Evolutionary conservation across 2,888 invertebrate genomes (phyloP), one percentile per base, ranked within the genome.

Genomic region (Gnatocerus cornutus): DNA sequence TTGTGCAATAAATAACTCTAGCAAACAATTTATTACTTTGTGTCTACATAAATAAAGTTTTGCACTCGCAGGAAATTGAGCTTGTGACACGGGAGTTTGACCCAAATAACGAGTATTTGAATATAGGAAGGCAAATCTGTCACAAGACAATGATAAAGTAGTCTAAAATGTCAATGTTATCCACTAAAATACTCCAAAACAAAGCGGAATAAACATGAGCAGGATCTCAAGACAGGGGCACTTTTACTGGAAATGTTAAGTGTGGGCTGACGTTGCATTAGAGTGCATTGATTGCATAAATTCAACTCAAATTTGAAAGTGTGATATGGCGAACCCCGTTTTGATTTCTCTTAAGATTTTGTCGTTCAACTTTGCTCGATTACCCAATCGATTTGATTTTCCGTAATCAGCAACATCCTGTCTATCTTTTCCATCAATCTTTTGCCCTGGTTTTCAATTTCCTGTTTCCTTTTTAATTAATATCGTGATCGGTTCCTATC

Each of bases 241-340:
- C n/a, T 33, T 33, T 2, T 29, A 4, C 6, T 33, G 7, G 7
- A 33, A 33, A 33, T 33, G n/a, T 33, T 33, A 21, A 33, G 33
- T n/a, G 33, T 33, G 33, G 37, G 37, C n/a, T n/a, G 37, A 37
- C 7, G 8, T 8, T n/a, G n/a, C 37, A n/a, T 37, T 37, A 37
- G 37, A 37, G 7, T n/a, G n/a, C 37, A n/a, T 7, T n/a, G 39
- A 13, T 30, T 33, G 61, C 61, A 39, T 52, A 21, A 21, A 21
- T 12, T 30, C 14, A 3, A 16, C 48, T 61, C 61, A 61, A 61
- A 61, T 39, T 39, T 61, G 61, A 61, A 61, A 61, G 61, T 61
- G 7, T 46, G 33, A 43, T 56, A 41, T 56, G 16, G 43, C 27
- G 59, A 59, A 46, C 14, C 33, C 59, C 13, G 45, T 33, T 30